A percentile compares a stretch with the other conserved stretches of the same genome.
Conservation (phyloP, 2,113 vertebrate species). For the Falco punctatus region DNA sequence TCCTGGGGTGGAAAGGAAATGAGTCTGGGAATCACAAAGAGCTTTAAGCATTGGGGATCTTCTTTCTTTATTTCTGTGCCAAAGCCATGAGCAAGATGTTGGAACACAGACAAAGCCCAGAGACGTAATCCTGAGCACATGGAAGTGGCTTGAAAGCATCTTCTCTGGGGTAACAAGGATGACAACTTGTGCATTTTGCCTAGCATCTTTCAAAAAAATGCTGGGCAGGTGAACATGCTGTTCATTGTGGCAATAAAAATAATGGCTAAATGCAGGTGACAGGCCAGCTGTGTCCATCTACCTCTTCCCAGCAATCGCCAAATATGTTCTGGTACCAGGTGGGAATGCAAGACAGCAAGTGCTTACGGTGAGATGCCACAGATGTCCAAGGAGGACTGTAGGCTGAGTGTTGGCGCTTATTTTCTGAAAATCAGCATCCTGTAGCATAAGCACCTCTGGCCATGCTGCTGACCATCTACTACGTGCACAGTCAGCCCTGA, state of each 20-base stretch:
- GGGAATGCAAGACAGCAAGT: background rate
- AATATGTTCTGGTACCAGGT: background rate
- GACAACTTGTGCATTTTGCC: background rate
- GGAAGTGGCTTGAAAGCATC: conserved; percentile 2
- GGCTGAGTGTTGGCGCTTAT: background rate
- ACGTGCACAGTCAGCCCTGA: background rate
- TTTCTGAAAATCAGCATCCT: background rate
- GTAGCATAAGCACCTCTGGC: background rate
- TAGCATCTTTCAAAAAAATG: background rate
- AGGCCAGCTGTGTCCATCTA: background rate
- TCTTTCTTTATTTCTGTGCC: conserved; percentile 60
- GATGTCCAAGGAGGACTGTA: background rate
- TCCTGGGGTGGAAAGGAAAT: conserved; percentile 29
- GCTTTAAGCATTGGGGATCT: conserved; percentile 13
- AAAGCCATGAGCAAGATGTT: conserved; percentile 44
- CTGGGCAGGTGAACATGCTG: background rate
- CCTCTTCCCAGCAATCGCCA: background rate
- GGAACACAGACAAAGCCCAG: conserved; percentile 30
- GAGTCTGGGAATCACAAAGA: conserved; percentile 48
- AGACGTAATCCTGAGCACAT: conserved; percentile 28
- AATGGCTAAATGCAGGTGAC: background rate
- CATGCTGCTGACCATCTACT: background rate
- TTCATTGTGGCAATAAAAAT: background rate
- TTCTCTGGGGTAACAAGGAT: background rate
- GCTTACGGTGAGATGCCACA: background rate